Evolutionary conservation across 2,113 vertebrate genomes (phyloP).

Genomic region (Naja naja): DNA sequence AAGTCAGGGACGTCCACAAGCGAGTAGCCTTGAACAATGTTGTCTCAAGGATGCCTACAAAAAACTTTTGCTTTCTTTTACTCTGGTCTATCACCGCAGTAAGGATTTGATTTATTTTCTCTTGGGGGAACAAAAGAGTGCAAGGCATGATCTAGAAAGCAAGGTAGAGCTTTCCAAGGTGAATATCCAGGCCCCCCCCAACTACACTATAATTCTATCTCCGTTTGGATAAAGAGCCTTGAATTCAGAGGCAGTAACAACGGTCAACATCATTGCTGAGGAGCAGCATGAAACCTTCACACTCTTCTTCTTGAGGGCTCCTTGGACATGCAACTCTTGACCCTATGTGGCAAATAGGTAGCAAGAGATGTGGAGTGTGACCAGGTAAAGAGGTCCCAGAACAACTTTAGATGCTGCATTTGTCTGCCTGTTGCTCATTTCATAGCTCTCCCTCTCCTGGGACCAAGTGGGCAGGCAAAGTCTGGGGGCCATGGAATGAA

Average conservation of each 20-base stretch:
- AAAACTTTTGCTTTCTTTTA: not conserved
- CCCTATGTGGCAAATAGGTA: not conserved
- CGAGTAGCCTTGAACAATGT: constrained; percentile 62
- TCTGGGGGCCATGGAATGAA: not conserved
- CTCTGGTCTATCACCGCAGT: not conserved
- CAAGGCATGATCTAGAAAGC: not conserved
- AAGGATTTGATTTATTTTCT: not conserved
- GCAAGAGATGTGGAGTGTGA: not conserved
- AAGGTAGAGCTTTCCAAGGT: not conserved
- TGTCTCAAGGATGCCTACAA: constrained; percentile 25
- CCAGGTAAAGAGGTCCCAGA: not conserved
- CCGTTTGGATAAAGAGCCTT: too few relatives aligned
- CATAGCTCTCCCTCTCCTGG: not conserved
- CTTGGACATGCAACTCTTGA: not conserved
- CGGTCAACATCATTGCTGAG: not conserved
- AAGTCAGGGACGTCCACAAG: constrained; percentile 57
- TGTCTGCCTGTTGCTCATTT: not conserved
- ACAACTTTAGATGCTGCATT: not conserved
- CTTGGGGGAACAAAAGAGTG: not conserved
- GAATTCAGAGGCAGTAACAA: not conserved
- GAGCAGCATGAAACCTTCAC: not conserved
- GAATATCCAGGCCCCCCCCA: not conserved
- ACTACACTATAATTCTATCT: not conserved
- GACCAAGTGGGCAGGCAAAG: not conserved
- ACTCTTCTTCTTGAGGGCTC: not conserved